phyloP scores from a whole-genome alignment of 2,797 vertebrate genomes.

The Peromyscus attwateri region DNA sequence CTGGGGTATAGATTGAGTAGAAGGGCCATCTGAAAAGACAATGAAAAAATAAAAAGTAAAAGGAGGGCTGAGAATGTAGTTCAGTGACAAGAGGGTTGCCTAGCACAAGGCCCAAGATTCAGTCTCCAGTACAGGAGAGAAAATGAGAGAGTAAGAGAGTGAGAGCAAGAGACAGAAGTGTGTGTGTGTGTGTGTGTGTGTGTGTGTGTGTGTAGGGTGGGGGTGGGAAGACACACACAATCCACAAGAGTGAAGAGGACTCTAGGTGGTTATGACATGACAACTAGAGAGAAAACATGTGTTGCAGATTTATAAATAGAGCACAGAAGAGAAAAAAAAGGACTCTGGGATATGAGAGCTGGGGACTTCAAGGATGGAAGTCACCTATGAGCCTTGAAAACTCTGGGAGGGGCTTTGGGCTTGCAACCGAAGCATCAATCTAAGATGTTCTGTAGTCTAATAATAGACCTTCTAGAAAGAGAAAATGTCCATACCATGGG shows the following conservation, averaged over 20 bases:
- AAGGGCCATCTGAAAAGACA: neutral
- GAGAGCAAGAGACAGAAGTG: neutral
- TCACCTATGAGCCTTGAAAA: neutral
- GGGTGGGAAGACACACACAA: neutral
- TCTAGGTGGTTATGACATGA: neutral
- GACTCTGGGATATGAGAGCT: neutral
- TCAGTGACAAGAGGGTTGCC: neutral
- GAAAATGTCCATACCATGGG: conserved; percentile 18
- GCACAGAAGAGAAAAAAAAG: neutral
- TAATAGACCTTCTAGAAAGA: conserved; percentile 47
- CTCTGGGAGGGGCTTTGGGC: neutral
- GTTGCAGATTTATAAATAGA: conserved; percentile 12
- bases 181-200: neutral
- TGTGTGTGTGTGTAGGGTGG: neutral
- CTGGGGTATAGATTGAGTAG: neutral
- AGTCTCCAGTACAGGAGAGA: neutral
- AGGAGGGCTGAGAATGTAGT: neutral
- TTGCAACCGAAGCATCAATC: neutral
- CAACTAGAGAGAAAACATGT: neutral
- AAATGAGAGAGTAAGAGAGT: neutral
- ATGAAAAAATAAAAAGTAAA: neutral
- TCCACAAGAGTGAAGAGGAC: neutral
- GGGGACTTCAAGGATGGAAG: neutral
- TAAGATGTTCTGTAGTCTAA: neutral
- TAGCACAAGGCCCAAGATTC: neutral